Evolutionary conservation across 2,888 invertebrate species (phyloP).

Genomic region (Ophraella communa): DNA sequence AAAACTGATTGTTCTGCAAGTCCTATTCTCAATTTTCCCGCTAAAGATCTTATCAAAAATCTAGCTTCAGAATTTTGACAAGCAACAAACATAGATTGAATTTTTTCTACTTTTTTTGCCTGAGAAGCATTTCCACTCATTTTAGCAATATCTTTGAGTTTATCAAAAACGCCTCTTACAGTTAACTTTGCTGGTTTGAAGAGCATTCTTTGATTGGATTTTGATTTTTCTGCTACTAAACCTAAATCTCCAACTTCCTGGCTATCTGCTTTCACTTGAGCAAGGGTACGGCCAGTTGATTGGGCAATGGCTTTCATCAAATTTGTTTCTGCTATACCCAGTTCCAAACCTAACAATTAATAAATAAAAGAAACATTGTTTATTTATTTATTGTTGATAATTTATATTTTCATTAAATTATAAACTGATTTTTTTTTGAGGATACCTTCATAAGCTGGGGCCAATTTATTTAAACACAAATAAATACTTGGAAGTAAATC

Average conservation of each 20-base stretch:
- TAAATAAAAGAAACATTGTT: neutral
- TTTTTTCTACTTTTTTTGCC: slow-evolving; percentile 88
- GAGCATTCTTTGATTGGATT: slow-evolving; percentile 86
- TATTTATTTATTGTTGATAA: too few species aligned
- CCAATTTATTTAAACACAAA: slow-evolving; percentile 93
- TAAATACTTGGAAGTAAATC: slow-evolving; percentile 92
- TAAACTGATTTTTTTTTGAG: too few species aligned
- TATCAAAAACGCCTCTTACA: slow-evolving; percentile 72
- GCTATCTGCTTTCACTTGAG: slow-evolving; percentile 80
- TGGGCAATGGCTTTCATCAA: slow-evolving; percentile 94
- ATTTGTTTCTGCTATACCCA: slow-evolving; percentile 94
- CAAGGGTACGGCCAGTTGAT: slow-evolving; percentile 83
- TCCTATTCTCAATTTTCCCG: slow-evolving; percentile 95
- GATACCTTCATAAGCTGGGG: slow-evolving; percentile 92
- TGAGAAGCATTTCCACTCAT: slow-evolving; percentile 77
- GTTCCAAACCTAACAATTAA: slow-evolving; percentile 68
- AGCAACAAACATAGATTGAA: slow-evolving; percentile 91
- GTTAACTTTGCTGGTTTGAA: slow-evolving; percentile 74
- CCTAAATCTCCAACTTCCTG: slow-evolving; percentile 87
- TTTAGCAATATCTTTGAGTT: slow-evolving; percentile 84
- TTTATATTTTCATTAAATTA: too few species aligned
- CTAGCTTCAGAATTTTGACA: slow-evolving; percentile 87
- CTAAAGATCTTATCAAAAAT: slow-evolving; percentile 86
- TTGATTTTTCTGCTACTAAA: slow-evolving; percentile 84
- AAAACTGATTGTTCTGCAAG: slow-evolving; percentile 96